Evolutionary conservation across 2,888 invertebrate species (phyloP).

Genomic region (Erpobdella octoculata): DNA sequence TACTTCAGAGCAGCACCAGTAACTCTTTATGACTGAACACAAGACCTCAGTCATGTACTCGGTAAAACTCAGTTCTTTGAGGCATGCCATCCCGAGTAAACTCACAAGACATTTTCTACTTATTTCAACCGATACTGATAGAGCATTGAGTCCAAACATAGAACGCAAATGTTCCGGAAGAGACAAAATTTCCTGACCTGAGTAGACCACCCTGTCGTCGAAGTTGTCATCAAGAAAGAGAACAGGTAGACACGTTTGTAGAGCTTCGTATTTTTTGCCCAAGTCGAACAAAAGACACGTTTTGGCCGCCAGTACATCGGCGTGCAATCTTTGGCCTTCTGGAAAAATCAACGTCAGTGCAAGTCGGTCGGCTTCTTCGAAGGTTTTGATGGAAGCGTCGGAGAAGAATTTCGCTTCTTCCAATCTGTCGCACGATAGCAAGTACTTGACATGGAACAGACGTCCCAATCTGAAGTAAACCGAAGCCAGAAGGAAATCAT

Average conservation of each 20-base stretch:
- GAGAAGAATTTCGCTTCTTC: background rate
- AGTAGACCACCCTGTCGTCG: background rate
- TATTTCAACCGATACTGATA: background rate
- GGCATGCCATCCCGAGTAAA: background rate
- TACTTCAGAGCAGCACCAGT: background rate
- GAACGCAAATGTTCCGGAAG: background rate
- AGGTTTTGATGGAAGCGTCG: background rate
- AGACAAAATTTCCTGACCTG: background rate
- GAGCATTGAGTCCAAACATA: background rate
- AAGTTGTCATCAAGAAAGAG: background rate
- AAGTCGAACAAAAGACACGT: background rate
- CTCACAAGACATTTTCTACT: background rate
- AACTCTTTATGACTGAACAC: background rate
- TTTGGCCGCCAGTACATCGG: background rate
- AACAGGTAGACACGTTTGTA: background rate
- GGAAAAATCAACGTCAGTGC: background rate
- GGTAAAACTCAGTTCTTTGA: background rate
- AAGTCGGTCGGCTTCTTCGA: background rate
- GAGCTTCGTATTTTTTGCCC: background rate
- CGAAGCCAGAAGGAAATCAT: background rate
- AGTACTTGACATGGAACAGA: slow-evolving; percentile 8
- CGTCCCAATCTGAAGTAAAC: slow-evolving; percentile 9
- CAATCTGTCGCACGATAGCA: background rate
- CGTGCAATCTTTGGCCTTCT: background rate
- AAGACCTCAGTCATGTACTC: background rate